These are phyloP conservation scores for Andrena bucephala DNA, from an alignment of 2,888 invertebrate species.

Conservation along the genomic window DNA sequence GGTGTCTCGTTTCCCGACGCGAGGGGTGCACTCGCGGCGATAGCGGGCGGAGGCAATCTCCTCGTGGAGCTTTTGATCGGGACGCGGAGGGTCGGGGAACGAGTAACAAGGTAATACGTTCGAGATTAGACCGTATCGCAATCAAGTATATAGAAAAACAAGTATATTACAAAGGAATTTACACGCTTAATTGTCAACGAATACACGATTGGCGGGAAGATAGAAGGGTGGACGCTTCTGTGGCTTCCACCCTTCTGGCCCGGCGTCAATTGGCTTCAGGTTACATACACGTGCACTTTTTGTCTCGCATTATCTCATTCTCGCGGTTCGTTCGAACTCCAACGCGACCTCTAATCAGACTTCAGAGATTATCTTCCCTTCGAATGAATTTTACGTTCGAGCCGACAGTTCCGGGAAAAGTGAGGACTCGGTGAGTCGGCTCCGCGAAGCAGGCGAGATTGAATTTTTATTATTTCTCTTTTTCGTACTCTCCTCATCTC, in stretches of 20 bases:
- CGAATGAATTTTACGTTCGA: not conserved
- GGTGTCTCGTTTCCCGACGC: not conserved
- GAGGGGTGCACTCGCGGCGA: not conserved
- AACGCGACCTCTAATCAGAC: not conserved
- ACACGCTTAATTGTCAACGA: slow-evolving; percentile 44
- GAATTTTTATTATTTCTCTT: slow-evolving; percentile 1
- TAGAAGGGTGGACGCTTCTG: not conserved
- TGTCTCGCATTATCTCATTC: not conserved
- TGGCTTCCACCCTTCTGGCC: slow-evolving; percentile 20
- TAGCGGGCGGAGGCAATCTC: slow-evolving; percentile 28
- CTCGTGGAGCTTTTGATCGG: slow-evolving; percentile 21
- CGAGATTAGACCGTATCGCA: slow-evolving; percentile 43
- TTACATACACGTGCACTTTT: slow-evolving; percentile 17
- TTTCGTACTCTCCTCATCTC: not conserved
- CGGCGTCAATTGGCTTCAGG: slow-evolving; percentile 32
- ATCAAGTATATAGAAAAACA: slow-evolving; percentile 51
- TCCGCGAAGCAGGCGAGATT: not conserved
- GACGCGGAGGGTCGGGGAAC: not conserved
- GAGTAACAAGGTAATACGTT: slow-evolving; percentile 43
- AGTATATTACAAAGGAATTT: slow-evolving; percentile 66
- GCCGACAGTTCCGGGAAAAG: not conserved
- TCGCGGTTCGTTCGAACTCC: slow-evolving; percentile 24
- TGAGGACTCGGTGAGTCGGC: not conserved
- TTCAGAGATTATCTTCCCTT: not conserved
- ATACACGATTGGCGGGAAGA: slow-evolving; percentile 13